These are phyloP conservation scores for Aulostomus chinensis DNA, from an alignment of 2,797 vertebrate genomes.

Conservation along the genomic window DNA sequence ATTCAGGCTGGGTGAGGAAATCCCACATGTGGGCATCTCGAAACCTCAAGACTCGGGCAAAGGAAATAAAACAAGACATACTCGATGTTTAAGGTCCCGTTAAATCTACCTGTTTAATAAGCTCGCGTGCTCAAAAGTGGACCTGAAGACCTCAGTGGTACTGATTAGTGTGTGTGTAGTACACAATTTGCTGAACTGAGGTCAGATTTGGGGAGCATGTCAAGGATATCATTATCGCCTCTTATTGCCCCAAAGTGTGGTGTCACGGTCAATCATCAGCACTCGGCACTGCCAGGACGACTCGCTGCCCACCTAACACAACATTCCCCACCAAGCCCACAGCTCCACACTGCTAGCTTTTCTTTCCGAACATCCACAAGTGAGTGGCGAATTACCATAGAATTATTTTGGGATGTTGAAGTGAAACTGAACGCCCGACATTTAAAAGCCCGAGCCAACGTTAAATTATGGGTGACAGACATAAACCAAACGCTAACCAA, in stretches of 20 bases:
- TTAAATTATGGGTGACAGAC: conserved; percentile 54
- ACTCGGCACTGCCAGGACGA: conserved; percentile 17
- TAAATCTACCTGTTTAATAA: too few relatives aligned
- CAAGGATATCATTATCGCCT: conserved; percentile 51
- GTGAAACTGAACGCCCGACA: conserved; percentile 21
- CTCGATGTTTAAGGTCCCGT: too few relatives aligned
- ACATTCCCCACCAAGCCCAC: conserved; percentile 34
- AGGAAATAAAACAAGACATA: too few relatives aligned
- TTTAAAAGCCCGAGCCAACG: conserved; percentile 16
- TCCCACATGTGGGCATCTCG: too few relatives aligned
- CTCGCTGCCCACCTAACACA: conserved; percentile 50
- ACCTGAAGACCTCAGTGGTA: neutral
- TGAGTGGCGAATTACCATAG: conserved; percentile 38
- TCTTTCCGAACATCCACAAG: conserved; percentile 37
- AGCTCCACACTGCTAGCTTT: conserved; percentile 14
- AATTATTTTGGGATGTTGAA: conserved; percentile 52
- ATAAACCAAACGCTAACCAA: conserved; percentile 38
- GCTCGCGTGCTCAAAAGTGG: too few relatives aligned
- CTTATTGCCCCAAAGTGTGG: conserved; percentile 33
- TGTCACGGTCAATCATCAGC: conserved; percentile 46
- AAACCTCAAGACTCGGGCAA: too few relatives aligned
- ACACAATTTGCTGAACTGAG: conserved; percentile 26
- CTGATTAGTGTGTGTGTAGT: conserved; percentile 9
- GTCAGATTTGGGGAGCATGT: conserved; percentile 39
- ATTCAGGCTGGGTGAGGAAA: too few relatives aligned